Evolutionary conservation across 2,113 vertebrate species (phyloP).

Genomic region (Poeciliopsis turrubarensis): DNA sequence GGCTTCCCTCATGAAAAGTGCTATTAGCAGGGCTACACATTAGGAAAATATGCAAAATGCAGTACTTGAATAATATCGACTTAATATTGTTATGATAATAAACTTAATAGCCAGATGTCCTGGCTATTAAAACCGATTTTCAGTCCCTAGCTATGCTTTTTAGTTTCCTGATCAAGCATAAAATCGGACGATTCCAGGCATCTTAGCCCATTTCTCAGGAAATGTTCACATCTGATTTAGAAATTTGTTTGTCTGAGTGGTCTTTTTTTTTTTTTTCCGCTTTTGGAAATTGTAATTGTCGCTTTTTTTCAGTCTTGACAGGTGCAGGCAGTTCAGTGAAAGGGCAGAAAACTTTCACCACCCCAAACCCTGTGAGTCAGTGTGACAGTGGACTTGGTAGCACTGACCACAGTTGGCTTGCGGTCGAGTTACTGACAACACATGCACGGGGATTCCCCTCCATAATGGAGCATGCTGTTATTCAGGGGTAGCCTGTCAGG

Average conservation of each 20-base stretch:
- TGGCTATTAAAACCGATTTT: neutral
- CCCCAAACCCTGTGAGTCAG: slow-evolving; percentile 46
- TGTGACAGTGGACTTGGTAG: slow-evolving; percentile 53
- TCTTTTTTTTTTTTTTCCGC: neutral
- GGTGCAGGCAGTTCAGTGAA: slow-evolving; percentile 66
- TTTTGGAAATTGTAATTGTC: slow-evolving; percentile 49
- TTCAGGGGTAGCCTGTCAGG: slow-evolving; percentile 67
- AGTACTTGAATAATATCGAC: neutral
- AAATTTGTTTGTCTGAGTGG: slow-evolving; percentile 31
- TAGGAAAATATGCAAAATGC: neutral
- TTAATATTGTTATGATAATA: neutral
- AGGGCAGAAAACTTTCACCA: slow-evolving; percentile 61
- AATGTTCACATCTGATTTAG: slow-evolving; percentile 1
- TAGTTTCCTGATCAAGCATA: neutral
- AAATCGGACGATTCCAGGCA: neutral
- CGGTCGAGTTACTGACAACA: slow-evolving; percentile 65
- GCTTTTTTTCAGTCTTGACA: slow-evolving; percentile 45
- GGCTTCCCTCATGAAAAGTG: neutral
- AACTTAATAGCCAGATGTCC: neutral
- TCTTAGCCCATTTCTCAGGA: neutral
- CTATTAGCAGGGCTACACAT: neutral
- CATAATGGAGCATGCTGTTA: slow-evolving; percentile 49
- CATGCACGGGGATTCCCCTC: slow-evolving; percentile 66
- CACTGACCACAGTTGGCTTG: slow-evolving; percentile 66
- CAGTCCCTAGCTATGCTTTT: neutral